These are phyloP conservation scores for Scaptodrosophila lebanonensis DNA, from an alignment of 1,140 invertebrate species.

Conservation along the genomic window DNA sequence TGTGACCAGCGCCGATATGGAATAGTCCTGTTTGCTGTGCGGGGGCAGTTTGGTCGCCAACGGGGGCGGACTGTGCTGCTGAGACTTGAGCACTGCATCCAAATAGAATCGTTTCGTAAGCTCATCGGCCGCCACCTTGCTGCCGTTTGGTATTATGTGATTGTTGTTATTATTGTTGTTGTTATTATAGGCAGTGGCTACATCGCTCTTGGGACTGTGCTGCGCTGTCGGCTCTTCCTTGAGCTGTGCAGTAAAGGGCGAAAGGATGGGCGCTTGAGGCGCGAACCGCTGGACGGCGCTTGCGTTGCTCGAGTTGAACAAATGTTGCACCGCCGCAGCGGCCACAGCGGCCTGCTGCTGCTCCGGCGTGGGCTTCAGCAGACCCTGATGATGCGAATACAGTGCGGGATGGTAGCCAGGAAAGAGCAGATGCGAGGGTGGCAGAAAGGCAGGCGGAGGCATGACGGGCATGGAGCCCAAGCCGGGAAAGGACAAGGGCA, in stretches of 20 bases:
- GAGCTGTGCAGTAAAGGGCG: conserved; percentile 26
- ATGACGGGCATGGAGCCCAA: conserved; percentile 81
- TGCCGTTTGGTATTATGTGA: conserved; percentile 61
- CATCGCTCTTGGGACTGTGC: conserved; percentile 27
- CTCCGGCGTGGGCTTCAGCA: conserved; percentile 79
- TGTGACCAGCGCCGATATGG: conserved; percentile 68
- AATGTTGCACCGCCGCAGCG: conserved; percentile 65
- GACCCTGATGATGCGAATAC: conserved; percentile 80
- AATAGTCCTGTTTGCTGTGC: conserved; percentile 63
- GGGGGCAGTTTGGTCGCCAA: conserved; percentile 52
- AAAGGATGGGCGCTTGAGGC: conserved; percentile 19
- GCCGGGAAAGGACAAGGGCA: conserved; percentile 80
- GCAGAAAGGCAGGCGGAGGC: conserved; percentile 82
- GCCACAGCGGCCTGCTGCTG: conserved; percentile 60
- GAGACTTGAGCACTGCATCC: conserved; percentile 84
- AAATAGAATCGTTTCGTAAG: conserved; percentile 84
- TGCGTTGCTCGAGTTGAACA: conserved; percentile 63
- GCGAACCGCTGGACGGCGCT: conserved; percentile 44
- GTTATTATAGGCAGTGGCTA: no score
- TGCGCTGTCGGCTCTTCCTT: conserved; percentile 32
- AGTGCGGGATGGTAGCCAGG: conserved; percentile 82
- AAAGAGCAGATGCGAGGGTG: conserved; percentile 82
- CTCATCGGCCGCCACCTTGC: conserved; percentile 77
- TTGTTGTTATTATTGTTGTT: conserved; percentile 60
- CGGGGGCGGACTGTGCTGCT: conserved; percentile 74